These are phyloP conservation scores for Protobothrops mucrosquamatus DNA, from an alignment of 2,113 vertebrate genomes.

Conservation along the genomic window DNA sequence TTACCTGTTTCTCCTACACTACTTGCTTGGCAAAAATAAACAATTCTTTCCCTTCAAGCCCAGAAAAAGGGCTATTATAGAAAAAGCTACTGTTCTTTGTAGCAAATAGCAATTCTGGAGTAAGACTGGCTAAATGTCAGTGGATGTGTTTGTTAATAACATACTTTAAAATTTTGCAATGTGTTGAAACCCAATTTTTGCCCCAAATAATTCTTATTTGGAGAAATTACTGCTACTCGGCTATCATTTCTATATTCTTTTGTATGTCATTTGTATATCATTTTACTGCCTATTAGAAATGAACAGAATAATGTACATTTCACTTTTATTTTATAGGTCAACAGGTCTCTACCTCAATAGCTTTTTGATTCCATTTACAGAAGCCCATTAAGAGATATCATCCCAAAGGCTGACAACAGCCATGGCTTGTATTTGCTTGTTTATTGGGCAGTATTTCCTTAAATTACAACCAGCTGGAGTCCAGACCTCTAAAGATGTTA, in stretches of 20 bases:
- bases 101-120: neutral
- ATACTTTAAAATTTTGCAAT: neutral
- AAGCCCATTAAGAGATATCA: neutral
- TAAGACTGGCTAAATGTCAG: neutral
- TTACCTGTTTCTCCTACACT: neutral
- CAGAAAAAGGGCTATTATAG: neutral
- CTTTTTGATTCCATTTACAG: neutral
- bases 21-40: neutral
- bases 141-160: neutral
- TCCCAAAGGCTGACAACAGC: neutral
- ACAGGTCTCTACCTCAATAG: neutral
- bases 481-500: fast-evolving
- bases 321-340: neutral
- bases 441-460: neutral
- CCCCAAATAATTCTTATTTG: neutral
- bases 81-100: neutral
- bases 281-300: neutral
- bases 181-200: neutral
- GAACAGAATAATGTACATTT: neutral
- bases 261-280: neutral
- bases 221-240: neutral
- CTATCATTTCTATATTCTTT: neutral
- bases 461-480: neutral
- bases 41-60: neutral
- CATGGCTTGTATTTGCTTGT: neutral